Percentiles rank a stretch among this genome's conserved stretches.
phyloP scores from a whole-genome alignment of 30 jellyfish, hydroid and myxozoan genomes.

The Hydractinia symbiolongicarpus region DNA sequence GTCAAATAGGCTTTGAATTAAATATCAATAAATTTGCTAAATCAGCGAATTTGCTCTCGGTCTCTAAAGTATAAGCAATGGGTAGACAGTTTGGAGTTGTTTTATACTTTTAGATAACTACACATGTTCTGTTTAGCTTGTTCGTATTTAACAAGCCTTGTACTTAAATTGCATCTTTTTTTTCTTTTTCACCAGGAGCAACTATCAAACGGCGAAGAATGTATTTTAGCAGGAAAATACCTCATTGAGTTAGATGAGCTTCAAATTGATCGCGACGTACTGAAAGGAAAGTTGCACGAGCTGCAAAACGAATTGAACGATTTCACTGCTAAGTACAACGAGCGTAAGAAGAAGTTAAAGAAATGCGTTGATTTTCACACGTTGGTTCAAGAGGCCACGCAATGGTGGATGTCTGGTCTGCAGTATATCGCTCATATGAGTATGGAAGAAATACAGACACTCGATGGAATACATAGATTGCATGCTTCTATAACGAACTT shows the following conservation, averaged over 20 bases:
- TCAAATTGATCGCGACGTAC: constrained; percentile 26
- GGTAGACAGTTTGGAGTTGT: too few species aligned
- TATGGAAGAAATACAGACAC: constrained; percentile 95
- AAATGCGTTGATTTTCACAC: constrained; percentile 69
- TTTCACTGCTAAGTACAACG: constrained; percentile 36
- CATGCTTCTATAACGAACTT: constrained; percentile 38
- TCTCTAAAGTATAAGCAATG: too few species aligned
- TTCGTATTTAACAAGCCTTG: background rate
- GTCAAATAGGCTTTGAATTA: too few species aligned
- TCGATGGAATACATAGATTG: constrained; percentile 61
- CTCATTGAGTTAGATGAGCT: constrained; percentile 8
- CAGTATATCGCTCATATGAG: constrained; percentile 89
- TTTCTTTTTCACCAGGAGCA: background rate
- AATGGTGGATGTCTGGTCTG: constrained; percentile 91
- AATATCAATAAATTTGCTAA: too few species aligned
- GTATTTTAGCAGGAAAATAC: background rate
- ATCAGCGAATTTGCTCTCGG: too few species aligned
- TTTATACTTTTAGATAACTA: too few species aligned
- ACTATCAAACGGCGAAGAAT: background rate
- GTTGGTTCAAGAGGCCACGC: constrained; percentile 73
- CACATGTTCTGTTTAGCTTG: too few species aligned
- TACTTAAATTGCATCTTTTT: background rate
- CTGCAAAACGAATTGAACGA: constrained; percentile 33
- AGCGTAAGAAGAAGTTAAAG: constrained; percentile 46
- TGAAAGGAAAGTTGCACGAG: constrained; percentile 41